Conservation (phyloP, 2,888 invertebrate species). For the Siphlonurus alternatus region DNA sequence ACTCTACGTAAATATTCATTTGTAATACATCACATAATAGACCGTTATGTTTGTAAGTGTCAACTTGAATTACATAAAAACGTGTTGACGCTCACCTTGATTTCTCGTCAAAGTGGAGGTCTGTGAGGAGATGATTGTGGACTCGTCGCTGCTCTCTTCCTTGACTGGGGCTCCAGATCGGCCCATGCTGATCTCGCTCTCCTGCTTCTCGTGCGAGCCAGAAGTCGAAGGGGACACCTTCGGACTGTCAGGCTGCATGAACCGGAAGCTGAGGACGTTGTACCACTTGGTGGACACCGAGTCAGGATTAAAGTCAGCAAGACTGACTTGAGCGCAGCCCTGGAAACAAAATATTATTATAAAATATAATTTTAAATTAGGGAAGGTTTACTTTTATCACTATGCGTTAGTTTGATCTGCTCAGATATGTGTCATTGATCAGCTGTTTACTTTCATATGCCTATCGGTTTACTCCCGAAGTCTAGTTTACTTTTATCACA, state of each 20-base stretch:
- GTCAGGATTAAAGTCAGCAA: slow-evolving; percentile 85
- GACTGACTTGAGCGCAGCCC: slow-evolving; percentile 90
- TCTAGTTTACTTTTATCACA: too few relatives aligned
- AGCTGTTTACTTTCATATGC: too few relatives aligned
- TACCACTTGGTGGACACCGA: slow-evolving; percentile 78
- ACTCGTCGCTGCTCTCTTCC: slow-evolving; percentile 93
- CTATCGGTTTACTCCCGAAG: too few relatives aligned
- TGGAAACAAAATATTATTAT: slow-evolving; percentile 31
- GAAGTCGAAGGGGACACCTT: slow-evolving; percentile 6
- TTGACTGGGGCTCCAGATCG: slow-evolving; percentile 24
- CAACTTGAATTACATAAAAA: too few relatives aligned
- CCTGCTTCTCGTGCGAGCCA: slow-evolving; percentile 6
- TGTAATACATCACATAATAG: too few relatives aligned
- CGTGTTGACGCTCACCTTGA: slow-evolving; percentile 47
- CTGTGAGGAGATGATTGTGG: slow-evolving; percentile 90
- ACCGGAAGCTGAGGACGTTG: slow-evolving; percentile 74
- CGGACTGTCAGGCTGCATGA: slow-evolving; percentile 38
- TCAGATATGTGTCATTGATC: too few relatives aligned
- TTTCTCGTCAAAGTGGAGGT: slow-evolving; percentile 90
- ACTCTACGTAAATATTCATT: too few relatives aligned
- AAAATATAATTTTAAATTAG: too few relatives aligned
- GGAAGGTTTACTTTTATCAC: too few relatives aligned
- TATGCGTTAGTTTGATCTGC: too few relatives aligned
- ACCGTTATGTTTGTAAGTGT: too few relatives aligned
- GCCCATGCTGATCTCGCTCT: slow-evolving; percentile 4